Base-by-base conservation (phyloP, 2,113 vertebrate species). In the Nymphicus hollandicus region DNA sequence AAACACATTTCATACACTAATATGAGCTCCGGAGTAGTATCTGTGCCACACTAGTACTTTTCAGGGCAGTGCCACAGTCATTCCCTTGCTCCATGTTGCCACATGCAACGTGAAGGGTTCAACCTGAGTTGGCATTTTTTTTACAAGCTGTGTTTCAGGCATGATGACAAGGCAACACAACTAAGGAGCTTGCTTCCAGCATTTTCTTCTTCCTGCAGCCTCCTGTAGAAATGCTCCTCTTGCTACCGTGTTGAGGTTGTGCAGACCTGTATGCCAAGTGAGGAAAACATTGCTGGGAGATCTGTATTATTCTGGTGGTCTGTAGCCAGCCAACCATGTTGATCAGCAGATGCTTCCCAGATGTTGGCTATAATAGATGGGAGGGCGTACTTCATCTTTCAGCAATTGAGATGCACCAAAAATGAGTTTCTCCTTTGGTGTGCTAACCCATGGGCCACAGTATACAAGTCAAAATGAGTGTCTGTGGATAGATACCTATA, bases 401-500 rank as follows among this genome's bases (percentile, higher is more conserved):
- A 64, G 5, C 8, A 68, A 10, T 28, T 14, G 28, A 41, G 77
- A 31, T 24, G 19, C 2, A n/a, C 29, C 33, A 76, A 77, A 86
- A 94, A 60, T 20, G 0, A 15, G 8, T 60, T 86, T 91, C 11
- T 83, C 9, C 9, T 46, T 17, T 55, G 18, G 29, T 1, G 0
- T 60, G 12, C 3, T 0, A 31, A 47, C 37, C 41, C 50, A 28
- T 1, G 1, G 27, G 33, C 50, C 1, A 5, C 27, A 35, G 25
- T 2, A 7, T 60, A 17, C 56, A 73, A 77, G 41, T n/a, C 55
- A 79, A 66, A 86, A 35, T 11, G 24, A 46, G 13, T n/a, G 6
- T 35, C 35, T 60, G 0, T 68, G 25, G 46, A 27, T 77, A 49
- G 25, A 13, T 63, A 43, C 10, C n/a, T 47, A 5, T 71, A 44